Base-by-base conservation (phyloP, 2,888 invertebrate species). In the Ophion obscuratus region DNA sequence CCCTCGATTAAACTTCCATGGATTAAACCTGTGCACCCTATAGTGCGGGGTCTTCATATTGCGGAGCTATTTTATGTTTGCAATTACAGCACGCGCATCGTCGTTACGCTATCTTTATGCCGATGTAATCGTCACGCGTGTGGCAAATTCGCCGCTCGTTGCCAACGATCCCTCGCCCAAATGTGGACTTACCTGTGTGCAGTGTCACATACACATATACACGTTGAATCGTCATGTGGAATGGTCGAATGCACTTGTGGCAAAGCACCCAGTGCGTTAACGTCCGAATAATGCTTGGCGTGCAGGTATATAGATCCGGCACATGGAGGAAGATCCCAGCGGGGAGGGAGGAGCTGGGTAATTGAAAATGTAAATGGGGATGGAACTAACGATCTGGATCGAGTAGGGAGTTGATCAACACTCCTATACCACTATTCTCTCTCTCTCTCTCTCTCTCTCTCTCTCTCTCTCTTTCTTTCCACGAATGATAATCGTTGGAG, bases 281-380 rank as follows among this genome's bases (percentile, higher is more conserved):
- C 71, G 83, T 57, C 57, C 24, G 61, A 68, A 53, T 83, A 73
- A 76, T 67, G 74, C 85, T 70, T 71, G 57, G 68, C 62, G 40
- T 74, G 24, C 31, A 81, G 66, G 53, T 36, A n/a, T 77, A 67
- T 27, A 14, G n/a, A 11, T 61, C 53, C 17, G 67, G 83, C 66
- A 79, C 76, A 83, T 75, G 64, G 64, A 81, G 40, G 20, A 73
- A 53, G 53, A 53, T 66, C 11, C 64, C n/a, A 47, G 40, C 17
- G 24, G 44, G 71, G 40, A 66, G 36, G 71, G 86, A 59, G 73
- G 59, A 75, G 74, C 59, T 14, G 83, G 87, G 87, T 90, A 90
- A 91, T 92, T 90, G 91, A 91, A 91, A 92, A 92, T 92, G 91
- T 88, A 91, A 92, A 92, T 90, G 90, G 87, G 73, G 81, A 84